A percentile compares a stretch with the other conserved stretches of the same genome.
Evolutionary conservation across 2,888 invertebrate species (phyloP).

Genomic region (Drosophila prolongata): DNA sequence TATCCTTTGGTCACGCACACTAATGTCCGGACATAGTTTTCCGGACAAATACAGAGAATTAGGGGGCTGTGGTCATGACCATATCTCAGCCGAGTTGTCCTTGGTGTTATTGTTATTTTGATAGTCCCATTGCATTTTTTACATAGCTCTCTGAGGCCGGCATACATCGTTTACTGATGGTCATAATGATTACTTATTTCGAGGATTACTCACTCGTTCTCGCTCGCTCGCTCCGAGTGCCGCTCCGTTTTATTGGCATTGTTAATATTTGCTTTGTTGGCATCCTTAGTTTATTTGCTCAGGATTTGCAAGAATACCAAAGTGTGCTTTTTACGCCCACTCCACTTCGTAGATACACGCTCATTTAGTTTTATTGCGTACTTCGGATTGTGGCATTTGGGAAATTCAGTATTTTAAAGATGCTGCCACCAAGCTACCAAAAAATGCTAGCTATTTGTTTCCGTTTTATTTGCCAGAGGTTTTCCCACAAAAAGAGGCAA

Average conservation of each 20-base stretch:
- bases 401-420: conserved; percentile 36
- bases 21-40: conserved; percentile 51
- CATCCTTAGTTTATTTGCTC: conserved; percentile 61
- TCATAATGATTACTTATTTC: conserved; percentile 77
- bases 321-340: conserved; percentile 5
- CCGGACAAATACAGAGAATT: conserved; percentile 50
- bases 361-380: conserved; percentile 55
- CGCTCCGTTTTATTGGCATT: conserved; percentile 70
- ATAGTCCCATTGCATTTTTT: conserved; percentile 70
- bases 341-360: conserved; percentile 28
- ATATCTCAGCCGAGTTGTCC: conserved; percentile 30
- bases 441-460: conserved; percentile 16
- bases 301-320: conserved; percentile 48
- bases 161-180: conserved; percentile 55
- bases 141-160: conserved; percentile 55
- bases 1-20: conserved; percentile 37
- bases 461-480: conserved; percentile 23
- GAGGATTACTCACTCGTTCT: conserved; percentile 62
- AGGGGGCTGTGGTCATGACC: conserved; percentile 25
- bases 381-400: conserved; percentile 35
- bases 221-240: conserved; percentile 7
- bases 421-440: background rate
- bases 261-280: conserved; percentile 70
- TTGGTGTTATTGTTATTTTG: conserved; percentile 58
- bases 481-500: conserved; percentile 13